A percentile compares a stretch with the other conserved stretches of the same genome.
Conservation (phyloP, 2,113 vertebrate genomes). For the Nibea coibor region DNA sequence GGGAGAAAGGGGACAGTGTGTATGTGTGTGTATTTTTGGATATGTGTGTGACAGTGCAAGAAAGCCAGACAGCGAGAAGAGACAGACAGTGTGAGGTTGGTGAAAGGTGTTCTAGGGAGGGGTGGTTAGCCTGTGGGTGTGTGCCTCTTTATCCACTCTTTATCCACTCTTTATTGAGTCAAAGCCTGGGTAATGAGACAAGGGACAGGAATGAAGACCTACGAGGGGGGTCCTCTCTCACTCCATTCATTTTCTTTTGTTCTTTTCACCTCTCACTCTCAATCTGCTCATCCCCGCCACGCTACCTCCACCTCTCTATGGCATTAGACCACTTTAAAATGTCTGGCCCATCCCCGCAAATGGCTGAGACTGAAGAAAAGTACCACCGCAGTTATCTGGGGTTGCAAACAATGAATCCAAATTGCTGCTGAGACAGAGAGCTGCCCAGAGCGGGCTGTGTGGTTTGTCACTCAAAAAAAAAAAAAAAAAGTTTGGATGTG, state of each 20-base stretch:
- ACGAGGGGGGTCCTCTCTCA: slow-evolving; percentile 68
- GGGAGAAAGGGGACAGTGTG: slow-evolving; percentile 41
- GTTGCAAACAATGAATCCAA: slow-evolving; percentile 76
- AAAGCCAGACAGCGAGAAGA: slow-evolving; percentile 37
- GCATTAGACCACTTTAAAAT: slow-evolving; percentile 76
- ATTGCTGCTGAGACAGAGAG: slow-evolving; percentile 67
- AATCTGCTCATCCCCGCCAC: slow-evolving; percentile 63
- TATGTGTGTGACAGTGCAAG: slow-evolving; percentile 46
- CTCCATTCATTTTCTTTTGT: slow-evolving; percentile 71
- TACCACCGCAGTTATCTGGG: slow-evolving; percentile 61
- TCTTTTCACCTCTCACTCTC: slow-evolving; percentile 74
- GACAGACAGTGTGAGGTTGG: slow-evolving; percentile 30
- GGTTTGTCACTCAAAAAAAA: slow-evolving; percentile 65
- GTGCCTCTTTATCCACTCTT: slow-evolving; percentile 79
- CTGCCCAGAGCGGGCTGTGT: slow-evolving; percentile 62
- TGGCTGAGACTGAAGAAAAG: slow-evolving; percentile 66
- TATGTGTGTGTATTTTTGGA: slow-evolving; percentile 42
- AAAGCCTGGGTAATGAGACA: slow-evolving; percentile 80
- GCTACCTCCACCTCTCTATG: slow-evolving; percentile 62
- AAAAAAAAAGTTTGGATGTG: too few species aligned
- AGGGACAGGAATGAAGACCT: slow-evolving; percentile 77
- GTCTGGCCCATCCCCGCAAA: slow-evolving; percentile 67
- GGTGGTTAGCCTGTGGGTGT: slow-evolving; percentile 48
- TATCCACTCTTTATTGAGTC: slow-evolving; percentile 83
- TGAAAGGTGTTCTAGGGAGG: slow-evolving; percentile 60